Evolutionary conservation across 53 echinoderm and acorn worm species (phyloP).

Genomic region (Arbacia lixula): DNA sequence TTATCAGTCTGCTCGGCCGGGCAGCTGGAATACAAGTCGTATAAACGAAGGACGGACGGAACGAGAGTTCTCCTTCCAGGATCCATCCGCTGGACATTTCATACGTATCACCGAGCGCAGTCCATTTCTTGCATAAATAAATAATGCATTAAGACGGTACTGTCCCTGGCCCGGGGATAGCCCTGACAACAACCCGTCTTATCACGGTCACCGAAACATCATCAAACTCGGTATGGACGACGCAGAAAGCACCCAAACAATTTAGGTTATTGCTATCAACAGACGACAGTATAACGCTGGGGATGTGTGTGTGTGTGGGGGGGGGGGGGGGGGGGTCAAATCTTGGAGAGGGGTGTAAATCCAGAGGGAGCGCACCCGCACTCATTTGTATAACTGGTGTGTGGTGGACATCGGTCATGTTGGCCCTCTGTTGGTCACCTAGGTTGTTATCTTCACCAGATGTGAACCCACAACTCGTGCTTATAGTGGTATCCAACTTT

Average conservation of each 20-base stretch:
- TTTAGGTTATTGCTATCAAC: constrained; percentile 45
- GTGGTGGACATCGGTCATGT: too few relatives aligned
- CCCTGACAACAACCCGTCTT: constrained; percentile 15
- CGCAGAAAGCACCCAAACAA: constrained; percentile 3
- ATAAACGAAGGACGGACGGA: too few relatives aligned
- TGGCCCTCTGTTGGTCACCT: too few relatives aligned
- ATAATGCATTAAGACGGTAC: constrained; percentile 49
- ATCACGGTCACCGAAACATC: constrained; percentile 40
- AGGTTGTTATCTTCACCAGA: too few relatives aligned
- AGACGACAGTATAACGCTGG: constrained; percentile 2
- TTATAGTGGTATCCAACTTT: too few relatives aligned
- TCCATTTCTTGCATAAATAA: constrained; percentile 48
- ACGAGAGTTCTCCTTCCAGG: constrained; percentile 3
- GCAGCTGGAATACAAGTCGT: not conserved
- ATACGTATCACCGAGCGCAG: constrained; percentile 30
- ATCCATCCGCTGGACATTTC: not conserved
- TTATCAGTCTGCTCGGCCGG: constrained; percentile 36
- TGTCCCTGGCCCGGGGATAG: not conserved
- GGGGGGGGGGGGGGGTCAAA: not conserved
- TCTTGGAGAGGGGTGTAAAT: constrained; percentile 21
- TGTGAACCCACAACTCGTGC: too few relatives aligned
- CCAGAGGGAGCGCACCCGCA: not conserved
- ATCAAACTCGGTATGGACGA: not conserved
- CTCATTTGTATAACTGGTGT: too few relatives aligned
- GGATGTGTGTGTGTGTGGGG: not conserved